phyloP scores from a whole-genome alignment of 2,113 vertebrate genomes.

The Martes martes region DNA sequence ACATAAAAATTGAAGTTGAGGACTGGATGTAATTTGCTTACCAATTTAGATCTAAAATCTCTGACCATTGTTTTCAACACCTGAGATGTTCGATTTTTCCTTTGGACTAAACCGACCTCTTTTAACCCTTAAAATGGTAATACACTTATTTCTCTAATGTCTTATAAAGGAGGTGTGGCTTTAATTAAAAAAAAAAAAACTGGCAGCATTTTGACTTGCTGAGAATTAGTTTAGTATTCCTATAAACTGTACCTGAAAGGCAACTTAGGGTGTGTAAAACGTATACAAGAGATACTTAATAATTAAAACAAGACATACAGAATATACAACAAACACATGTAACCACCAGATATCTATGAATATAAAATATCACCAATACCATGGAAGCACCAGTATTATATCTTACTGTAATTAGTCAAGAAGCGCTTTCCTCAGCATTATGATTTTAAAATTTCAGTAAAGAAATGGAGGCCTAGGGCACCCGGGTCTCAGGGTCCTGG shows the following conservation, averaged over 20 bases:
- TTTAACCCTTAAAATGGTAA: neutral
- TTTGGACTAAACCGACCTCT: neutral
- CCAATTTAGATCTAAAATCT: neutral
- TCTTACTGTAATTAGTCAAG: no score
- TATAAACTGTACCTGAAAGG: neutral
- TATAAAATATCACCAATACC: no score
- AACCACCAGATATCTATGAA: no score
- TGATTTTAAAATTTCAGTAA: neutral
- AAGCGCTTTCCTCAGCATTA: neutral
- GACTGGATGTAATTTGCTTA: neutral
- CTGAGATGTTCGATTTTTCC: neutral
- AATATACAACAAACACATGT: no score
- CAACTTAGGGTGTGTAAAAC: neutral
- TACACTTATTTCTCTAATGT: neutral
- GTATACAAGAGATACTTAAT: neutral
- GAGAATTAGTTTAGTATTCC: neutral
- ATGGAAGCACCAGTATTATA: no score
- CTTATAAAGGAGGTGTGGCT: neutral
- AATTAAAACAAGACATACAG: neutral
- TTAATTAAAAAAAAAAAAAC: neutral
- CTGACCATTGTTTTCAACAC: neutral
- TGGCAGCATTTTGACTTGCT: neutral
- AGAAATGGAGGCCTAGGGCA: neutral
- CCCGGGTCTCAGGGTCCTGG: no score
- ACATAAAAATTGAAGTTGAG: neutral